phyloP scores from a whole-genome alignment of 2,797 vertebrate genomes.

The Microchirus variegatus region DNA sequence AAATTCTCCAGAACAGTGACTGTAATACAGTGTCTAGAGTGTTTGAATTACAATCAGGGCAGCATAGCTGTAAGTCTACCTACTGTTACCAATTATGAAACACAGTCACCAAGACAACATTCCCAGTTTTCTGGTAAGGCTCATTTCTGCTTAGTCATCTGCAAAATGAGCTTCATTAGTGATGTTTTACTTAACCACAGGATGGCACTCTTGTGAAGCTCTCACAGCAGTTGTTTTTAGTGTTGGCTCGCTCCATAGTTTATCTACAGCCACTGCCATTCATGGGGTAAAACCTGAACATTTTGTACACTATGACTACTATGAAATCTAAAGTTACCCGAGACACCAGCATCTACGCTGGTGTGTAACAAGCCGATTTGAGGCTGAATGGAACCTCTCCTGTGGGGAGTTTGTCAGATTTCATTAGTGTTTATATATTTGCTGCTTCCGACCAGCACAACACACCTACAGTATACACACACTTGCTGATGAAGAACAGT shows the following conservation, averaged over 20 bases:
- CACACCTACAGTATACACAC: neutral
- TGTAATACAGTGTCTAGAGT: neutral
- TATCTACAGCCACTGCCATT: constrained; percentile 1
- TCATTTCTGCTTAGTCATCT: constrained; percentile 4
- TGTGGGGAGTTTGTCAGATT: neutral
- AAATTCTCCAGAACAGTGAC: neutral
- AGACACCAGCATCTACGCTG: neutral
- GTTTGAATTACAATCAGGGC: neutral
- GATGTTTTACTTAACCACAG: constrained; percentile 74
- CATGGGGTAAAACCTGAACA: constrained; percentile 3
- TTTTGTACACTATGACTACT: neutral
- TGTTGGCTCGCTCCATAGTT: constrained; percentile 13
- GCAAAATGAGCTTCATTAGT: constrained; percentile 29
- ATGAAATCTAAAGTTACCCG: neutral
- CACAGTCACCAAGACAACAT: neutral
- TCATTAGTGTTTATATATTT: neutral
- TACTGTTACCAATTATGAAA: neutral
- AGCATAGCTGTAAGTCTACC: neutral
- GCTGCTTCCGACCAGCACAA: neutral
- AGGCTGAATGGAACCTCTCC: neutral
- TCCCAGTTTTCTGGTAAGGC: neutral
- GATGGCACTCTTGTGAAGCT: constrained; percentile 82
- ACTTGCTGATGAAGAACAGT: too few relatives aligned
- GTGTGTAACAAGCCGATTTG: neutral
- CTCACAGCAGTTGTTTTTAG: constrained; percentile 17